Evolutionary conservation across 2,113 vertebrate genomes (phyloP), one percentile per base, ranked within the genome.

Genomic region (Malurus elegans): DNA sequence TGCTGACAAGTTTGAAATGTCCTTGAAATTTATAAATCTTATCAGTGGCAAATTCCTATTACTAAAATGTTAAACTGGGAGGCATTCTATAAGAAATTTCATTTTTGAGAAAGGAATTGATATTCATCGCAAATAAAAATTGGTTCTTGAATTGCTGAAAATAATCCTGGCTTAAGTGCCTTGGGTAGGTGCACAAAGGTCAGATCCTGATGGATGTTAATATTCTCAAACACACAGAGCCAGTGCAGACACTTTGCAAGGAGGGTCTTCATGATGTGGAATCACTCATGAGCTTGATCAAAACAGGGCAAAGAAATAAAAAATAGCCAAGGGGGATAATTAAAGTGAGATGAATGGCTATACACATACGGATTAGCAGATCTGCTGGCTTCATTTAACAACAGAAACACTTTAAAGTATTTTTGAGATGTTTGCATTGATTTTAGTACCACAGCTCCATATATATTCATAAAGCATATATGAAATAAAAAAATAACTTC

Each of bases 11-110:
- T 53, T 8, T 42, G 51, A 79, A 76, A 87, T 34, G 71, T 57
- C 88, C 62, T 95, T 93, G 62, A 79, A 90, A 76, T 82, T 72
- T 82, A 53, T 60, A 90, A 87, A 69, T 75, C 70, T 65, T 57
- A 82, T 85, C 57, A 48, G 56, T 64, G 65, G 48, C 24, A 60
- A 89, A 81, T 60, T 94, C 40, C 56, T 67, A 21, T 45, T 54
- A 13, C 38, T 38, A 70, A 73, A 29, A 26, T 38, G 16, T 26
- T 84, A 38, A 8, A 29, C 42, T 38, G 38, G 28, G 58, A 88
- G 53, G 17, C 29, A 32, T 70, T 57, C 61, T 69, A 1, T 10
- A 42, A 65, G 81, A 48, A 72, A 69, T 45, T 19, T 67, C 11
- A 6, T 73, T 48, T 36, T 36, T 67, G 28, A 67, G 61, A 53